Conservation (phyloP, 2,797 vertebrate species). For the Crenichthys baileyi region DNA sequence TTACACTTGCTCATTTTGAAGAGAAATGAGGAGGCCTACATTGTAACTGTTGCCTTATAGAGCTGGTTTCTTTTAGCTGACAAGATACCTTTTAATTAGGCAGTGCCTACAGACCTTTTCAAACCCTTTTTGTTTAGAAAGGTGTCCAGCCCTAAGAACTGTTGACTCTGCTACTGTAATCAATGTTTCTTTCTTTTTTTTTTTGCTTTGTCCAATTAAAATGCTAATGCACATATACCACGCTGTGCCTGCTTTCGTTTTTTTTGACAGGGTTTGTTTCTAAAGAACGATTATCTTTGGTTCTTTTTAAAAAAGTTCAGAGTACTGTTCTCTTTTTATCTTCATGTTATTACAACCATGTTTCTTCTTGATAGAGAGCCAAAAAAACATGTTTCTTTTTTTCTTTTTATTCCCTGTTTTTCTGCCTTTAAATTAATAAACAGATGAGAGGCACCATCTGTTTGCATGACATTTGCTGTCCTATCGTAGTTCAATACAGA, state of each 20-base stretch:
- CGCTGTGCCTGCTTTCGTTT: slow-evolving; percentile 19
- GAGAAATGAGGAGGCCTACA: slow-evolving; percentile 74
- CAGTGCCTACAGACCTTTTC: slow-evolving; percentile 82
- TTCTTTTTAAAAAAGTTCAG: too few relatives aligned
- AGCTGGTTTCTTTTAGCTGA: slow-evolving; percentile 82
- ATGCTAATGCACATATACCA: slow-evolving; percentile 78
- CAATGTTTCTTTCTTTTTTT: slow-evolving; percentile 65
- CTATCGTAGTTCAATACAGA: too few relatives aligned
- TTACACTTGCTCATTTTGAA: slow-evolving; percentile 75
- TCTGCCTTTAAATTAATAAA: not conserved
- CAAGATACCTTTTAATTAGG: slow-evolving; percentile 77
- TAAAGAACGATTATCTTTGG: not conserved
- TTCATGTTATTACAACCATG: too few relatives aligned
- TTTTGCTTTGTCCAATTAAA: slow-evolving; percentile 84
- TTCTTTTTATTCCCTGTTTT: not conserved
- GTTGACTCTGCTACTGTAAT: slow-evolving; percentile 83
- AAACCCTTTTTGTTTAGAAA: slow-evolving; percentile 75
- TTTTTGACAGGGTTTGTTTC: not conserved
- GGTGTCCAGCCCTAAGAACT: slow-evolving; percentile 76
- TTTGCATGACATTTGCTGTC: not conserved
- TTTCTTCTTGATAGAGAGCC: too few relatives aligned
- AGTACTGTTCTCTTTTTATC: too few relatives aligned
- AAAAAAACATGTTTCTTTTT: not conserved
- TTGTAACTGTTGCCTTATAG: slow-evolving; percentile 82
- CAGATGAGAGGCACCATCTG: not conserved